Evolutionary conservation across 2,888 invertebrate genomes (phyloP).

Genomic region (Allacma fusca): DNA sequence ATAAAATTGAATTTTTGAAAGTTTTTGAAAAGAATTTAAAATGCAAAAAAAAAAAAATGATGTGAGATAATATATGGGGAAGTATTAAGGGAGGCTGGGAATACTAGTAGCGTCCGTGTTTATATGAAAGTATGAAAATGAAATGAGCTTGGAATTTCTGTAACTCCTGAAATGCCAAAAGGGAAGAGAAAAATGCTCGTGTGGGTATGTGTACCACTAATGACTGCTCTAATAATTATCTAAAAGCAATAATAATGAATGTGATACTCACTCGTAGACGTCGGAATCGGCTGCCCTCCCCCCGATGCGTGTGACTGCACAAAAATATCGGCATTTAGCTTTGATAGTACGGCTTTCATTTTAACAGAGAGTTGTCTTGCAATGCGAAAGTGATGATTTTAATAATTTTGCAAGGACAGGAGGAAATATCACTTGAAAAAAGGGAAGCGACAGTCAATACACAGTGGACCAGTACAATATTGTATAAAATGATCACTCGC

Average conservation of each 20-base stretch:
- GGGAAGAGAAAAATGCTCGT: background rate
- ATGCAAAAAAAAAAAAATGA: too few species aligned
- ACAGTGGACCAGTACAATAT: background rate
- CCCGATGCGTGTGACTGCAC: slow-evolving; percentile 20
- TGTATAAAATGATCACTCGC: background rate
- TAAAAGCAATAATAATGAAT: background rate
- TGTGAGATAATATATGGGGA: too few species aligned
- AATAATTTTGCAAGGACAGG: background rate
- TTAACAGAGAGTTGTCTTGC: background rate
- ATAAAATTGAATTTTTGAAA: too few species aligned
- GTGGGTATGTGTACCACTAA: background rate
- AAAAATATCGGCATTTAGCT: slow-evolving; percentile 14
- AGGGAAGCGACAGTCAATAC: background rate
- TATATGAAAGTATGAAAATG: too few species aligned
- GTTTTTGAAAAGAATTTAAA: too few species aligned
- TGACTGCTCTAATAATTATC: background rate
- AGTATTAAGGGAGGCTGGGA: too few species aligned
- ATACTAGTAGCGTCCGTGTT: too few species aligned
- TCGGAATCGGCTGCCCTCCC: slow-evolving; percentile 15
- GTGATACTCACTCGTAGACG: slow-evolving; percentile 15
- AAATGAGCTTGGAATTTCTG: too few species aligned
- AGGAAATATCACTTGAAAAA: background rate
- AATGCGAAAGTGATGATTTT: background rate
- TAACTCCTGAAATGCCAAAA: too few species aligned
- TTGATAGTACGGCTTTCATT: background rate